Evolutionary conservation across 2,888 invertebrate species (phyloP).

Genomic region (Ochropleura plecta): DNA sequence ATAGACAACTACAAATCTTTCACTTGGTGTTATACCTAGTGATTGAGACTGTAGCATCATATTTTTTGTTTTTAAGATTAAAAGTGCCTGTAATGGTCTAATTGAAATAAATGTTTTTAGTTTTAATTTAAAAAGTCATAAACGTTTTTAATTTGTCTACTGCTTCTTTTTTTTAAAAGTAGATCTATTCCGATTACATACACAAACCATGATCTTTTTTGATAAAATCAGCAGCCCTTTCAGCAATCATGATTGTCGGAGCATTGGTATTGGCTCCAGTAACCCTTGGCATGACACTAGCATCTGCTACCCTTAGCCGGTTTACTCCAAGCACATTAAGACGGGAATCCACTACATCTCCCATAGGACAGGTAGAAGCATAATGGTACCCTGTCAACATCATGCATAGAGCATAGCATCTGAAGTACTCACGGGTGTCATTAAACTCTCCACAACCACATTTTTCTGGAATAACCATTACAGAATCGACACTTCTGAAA

Average conservation of each 20-base stretch:
- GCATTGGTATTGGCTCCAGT: background rate
- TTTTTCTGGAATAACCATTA: background rate
- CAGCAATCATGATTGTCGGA: constrained; percentile 1
- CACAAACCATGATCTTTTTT: background rate
- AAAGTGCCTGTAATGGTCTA: too few species aligned
- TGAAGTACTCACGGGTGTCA: constrained; percentile 91
- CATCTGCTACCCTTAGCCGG: background rate
- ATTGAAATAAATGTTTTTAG: too few species aligned
- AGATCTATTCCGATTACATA: background rate
- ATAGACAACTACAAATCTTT: too few species aligned
- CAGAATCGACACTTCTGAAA: background rate
- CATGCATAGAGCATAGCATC: constrained; percentile 91
- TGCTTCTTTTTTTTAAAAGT: background rate
- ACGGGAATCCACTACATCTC: constrained; percentile 92
- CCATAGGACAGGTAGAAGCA: constrained; percentile 93
- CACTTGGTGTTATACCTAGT: too few species aligned
- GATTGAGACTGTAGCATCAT: too few species aligned
- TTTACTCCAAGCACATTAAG: constrained; percentile 71
- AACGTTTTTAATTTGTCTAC: background rate
- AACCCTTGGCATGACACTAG: background rate
- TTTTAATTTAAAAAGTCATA: too few species aligned
- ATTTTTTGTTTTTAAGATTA: too few species aligned
- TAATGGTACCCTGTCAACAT: constrained; percentile 93
- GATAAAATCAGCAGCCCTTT: background rate
- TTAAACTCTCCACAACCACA: constrained; percentile 5